Conservation (phyloP, 2,797 vertebrate species). For the Oreochromis grahami region DNA sequence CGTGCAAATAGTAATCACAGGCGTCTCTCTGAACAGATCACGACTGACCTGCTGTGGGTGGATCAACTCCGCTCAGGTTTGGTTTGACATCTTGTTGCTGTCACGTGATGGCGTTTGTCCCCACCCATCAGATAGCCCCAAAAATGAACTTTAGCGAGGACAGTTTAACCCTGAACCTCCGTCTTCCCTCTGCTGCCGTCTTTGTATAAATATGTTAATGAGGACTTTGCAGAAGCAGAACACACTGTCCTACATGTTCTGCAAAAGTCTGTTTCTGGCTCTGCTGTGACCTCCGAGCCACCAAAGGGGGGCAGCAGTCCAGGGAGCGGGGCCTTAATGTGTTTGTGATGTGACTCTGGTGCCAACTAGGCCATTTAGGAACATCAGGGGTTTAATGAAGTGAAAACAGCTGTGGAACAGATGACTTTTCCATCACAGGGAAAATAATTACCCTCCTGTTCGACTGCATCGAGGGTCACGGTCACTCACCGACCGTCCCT, state of each 20-base stretch:
- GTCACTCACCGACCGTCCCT: not conserved
- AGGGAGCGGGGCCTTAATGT: not conserved
- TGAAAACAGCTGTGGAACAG: constrained; percentile 42
- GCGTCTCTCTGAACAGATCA: not conserved
- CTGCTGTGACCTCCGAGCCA: not conserved
- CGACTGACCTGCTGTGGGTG: not conserved
- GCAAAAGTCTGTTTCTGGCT: not conserved
- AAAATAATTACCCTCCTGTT: constrained; percentile 20
- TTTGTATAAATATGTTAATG: not conserved
- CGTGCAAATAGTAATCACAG: not conserved
- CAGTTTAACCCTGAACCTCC: not conserved
- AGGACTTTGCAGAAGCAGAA: not conserved
- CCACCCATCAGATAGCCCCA: not conserved
- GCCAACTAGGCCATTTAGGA: constrained; percentile 36
- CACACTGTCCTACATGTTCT: not conserved
- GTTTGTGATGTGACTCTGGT: not conserved
- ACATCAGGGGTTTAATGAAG: constrained; percentile 37
- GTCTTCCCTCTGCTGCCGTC: not conserved
- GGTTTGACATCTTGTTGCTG: not conserved
- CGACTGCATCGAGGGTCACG: not conserved
- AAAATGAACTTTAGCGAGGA: not conserved
- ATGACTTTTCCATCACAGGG: constrained; percentile 22
- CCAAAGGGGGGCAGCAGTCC: not conserved
- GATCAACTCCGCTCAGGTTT: not conserved
- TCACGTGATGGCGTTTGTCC: not conserved